Percentiles rank a stretch among this genome's conserved stretches.
Conservation (phyloP, 2,888 invertebrate genomes). For the Nemoura dubitans region DNA sequence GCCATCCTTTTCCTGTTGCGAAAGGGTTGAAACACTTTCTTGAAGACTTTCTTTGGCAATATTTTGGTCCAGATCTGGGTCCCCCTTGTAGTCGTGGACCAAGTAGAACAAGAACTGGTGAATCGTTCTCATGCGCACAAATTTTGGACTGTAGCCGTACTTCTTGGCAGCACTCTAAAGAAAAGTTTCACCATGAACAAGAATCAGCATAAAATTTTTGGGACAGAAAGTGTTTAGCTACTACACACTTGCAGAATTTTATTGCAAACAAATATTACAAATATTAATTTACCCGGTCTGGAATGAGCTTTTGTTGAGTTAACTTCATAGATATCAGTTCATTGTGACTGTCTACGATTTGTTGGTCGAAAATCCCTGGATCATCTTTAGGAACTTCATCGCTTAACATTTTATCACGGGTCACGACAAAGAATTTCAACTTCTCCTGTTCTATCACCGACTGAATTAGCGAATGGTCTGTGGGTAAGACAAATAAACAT, state of each 20-base stretch:
- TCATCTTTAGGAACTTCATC: constrained; percentile 32
- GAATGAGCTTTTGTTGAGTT: neutral
- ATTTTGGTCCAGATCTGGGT: constrained; percentile 54
- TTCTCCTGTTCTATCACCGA: constrained; percentile 71
- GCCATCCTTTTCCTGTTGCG: constrained; percentile 60
- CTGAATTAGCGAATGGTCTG: constrained; percentile 64
- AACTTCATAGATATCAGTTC: constrained; percentile 54
- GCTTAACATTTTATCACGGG: constrained; percentile 47
- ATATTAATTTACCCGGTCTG: neutral
- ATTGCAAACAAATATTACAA: neutral
- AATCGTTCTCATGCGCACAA: constrained; percentile 70
- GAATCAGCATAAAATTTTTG: too few species aligned
- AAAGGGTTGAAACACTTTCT: constrained; percentile 55
- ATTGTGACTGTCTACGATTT: constrained; percentile 52
- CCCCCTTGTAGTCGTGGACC: constrained; percentile 66
- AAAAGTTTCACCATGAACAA: neutral
- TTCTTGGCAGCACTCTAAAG: constrained; percentile 58
- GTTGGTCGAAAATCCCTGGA: constrained; percentile 31
- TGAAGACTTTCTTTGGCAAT: constrained; percentile 54
- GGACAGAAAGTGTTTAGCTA: too few species aligned
- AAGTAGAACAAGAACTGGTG: constrained; percentile 77
- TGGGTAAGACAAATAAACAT: constrained; percentile 48
- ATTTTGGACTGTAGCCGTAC: constrained; percentile 71
- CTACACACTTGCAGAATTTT: too few species aligned
- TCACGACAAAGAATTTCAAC: constrained; percentile 62